These are phyloP conservation scores for Bungarus multicinctus DNA, from an alignment of 2,113 vertebrate species.

Conservation along the genomic window DNA sequence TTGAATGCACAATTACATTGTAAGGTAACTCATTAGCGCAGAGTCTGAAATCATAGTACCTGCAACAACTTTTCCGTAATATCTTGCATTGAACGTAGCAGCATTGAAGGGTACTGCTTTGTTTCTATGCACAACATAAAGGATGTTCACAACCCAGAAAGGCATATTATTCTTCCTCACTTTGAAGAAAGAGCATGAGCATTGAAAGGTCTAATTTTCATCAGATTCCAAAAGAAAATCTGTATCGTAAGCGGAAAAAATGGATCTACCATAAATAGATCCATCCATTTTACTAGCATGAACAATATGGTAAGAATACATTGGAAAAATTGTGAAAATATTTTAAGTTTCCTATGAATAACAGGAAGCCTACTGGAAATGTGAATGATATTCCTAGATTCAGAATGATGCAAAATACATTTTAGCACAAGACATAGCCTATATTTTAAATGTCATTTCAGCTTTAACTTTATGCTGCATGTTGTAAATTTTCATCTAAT, in stretches of 20 bases:
- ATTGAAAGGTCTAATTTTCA: background rate
- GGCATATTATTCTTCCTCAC: background rate
- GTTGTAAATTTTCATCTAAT: constrained; percentile 11
- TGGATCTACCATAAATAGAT: background rate
- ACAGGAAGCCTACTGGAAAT: background rate
- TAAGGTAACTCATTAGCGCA: background rate
- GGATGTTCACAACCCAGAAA: background rate
- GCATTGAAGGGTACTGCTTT: background rate
- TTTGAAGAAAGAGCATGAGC: background rate
- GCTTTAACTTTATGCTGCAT: background rate
- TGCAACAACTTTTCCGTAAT: background rate
- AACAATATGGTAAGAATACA: background rate
- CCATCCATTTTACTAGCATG: background rate
- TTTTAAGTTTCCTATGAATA: constrained; percentile 18
- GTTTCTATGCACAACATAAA: background rate
- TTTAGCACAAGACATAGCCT: background rate
- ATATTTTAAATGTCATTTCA: background rate
- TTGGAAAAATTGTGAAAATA: background rate
- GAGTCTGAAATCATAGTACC: background rate
- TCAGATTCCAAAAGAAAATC: background rate
- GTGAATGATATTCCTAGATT: background rate
- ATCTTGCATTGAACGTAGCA: background rate
- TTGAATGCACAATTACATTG: background rate
- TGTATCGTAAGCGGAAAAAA: background rate
- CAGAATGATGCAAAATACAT: background rate